These are phyloP conservation scores for Thera britannica DNA, from an alignment of 2,888 invertebrate genomes.

Conservation along the genomic window DNA sequence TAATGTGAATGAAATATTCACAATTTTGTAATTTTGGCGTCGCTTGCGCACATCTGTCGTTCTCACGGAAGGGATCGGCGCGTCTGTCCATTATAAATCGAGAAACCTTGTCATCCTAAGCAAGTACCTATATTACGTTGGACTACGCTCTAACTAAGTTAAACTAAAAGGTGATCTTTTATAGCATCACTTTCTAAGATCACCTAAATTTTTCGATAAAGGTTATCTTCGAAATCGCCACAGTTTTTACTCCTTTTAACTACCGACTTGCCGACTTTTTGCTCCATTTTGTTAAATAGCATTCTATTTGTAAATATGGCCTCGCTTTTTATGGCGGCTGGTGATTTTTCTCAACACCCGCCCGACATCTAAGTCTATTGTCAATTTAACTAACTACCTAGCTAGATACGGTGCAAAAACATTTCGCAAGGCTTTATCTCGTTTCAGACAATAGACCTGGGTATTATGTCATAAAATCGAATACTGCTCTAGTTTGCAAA, in stretches of 20 bases:
- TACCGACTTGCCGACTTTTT: conserved; percentile 40
- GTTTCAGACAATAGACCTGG: conserved; percentile 54
- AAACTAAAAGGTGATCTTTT: not conserved
- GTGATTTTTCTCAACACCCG: conserved; percentile 60
- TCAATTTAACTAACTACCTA: conserved; percentile 53
- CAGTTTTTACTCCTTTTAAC: conserved; percentile 35
- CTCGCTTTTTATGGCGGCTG: conserved; percentile 63
- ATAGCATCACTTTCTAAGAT: not conserved
- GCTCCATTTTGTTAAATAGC: conserved; percentile 34
- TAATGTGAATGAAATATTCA: conserved; percentile 83
- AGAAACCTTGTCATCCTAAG: conserved; percentile 46
- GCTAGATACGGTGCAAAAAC: conserved; percentile 59
- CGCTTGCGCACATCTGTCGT: conserved; percentile 79
- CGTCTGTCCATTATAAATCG: conserved; percentile 51
- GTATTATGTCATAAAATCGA: conserved; percentile 67
- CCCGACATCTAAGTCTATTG: conserved; percentile 59
- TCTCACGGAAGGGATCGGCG: conserved; percentile 71
- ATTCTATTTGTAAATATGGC: conserved; percentile 48
- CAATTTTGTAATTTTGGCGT: conserved; percentile 76
- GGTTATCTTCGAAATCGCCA: conserved; percentile 2
- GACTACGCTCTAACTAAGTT: not conserved
- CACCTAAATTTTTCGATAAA: not conserved
- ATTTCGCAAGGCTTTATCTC: conserved; percentile 71
- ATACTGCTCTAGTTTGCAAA: conserved; percentile 73
- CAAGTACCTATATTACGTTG: not conserved